Percentiles rank a stretch among this genome's conserved stretches.
These are phyloP conservation scores for Marisa cornuarietis DNA, from an alignment of 1,140 invertebrate species.

Conservation along the genomic window DNA sequence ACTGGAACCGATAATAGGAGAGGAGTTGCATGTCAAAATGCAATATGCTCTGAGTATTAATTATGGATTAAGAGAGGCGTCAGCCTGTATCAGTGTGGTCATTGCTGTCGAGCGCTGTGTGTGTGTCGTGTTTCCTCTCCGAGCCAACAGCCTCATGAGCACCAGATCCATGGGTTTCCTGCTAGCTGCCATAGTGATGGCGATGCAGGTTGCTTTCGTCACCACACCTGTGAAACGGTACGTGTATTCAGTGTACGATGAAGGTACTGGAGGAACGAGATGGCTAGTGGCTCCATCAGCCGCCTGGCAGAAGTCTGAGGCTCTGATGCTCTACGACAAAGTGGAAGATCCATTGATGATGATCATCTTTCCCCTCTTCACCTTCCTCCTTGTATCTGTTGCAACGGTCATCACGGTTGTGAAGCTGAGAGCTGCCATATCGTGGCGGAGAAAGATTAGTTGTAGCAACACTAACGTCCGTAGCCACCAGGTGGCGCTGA, in stretches of 20 bases:
- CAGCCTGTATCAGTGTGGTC: not conserved
- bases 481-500: not conserved
- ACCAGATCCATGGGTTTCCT: constrained; percentile 6
- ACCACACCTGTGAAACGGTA: not conserved
- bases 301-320: too few species aligned
- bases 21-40: not conserved
- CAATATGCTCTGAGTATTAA: constrained; percentile 1
- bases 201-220: not conserved
- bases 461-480: not conserved
- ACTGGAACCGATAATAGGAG: not conserved
- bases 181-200: not conserved
- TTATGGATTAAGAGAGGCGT: not conserved
- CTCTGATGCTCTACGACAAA: not conserved
- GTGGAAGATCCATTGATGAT: constrained; percentile 8
- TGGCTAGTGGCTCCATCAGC: too few species aligned
- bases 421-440: not conserved
- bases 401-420: constrained; percentile 13
- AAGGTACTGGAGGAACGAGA: too few species aligned
- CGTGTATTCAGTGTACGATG: not conserved
- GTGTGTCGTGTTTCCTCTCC: constrained; percentile 2
- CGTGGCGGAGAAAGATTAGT: not conserved
- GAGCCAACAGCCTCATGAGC: constrained; percentile 1
- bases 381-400: not conserved
- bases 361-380: not conserved
- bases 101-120: constrained; percentile 11